A percentile compares a stretch with the other conserved stretches of the same genome.
Evolutionary conservation across 2,888 invertebrate species (phyloP).

Genomic region (Trissoscelio sp.): DNA sequence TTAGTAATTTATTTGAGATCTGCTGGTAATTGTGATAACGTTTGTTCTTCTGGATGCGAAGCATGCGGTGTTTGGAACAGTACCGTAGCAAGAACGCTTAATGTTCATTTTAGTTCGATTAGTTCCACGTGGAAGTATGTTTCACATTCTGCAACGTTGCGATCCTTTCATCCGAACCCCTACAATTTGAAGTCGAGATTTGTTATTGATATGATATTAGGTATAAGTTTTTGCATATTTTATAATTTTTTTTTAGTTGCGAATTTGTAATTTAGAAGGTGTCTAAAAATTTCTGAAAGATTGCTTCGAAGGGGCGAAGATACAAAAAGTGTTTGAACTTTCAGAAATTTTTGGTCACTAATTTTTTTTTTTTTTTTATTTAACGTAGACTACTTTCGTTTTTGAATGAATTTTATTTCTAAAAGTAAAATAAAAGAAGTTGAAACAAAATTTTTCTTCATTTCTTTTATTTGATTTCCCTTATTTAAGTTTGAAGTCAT

Average conservation of each 20-base stretch:
- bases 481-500: too few species aligned
- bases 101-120: conserved; percentile 17
- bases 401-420: conserved; percentile 33
- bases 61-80: conserved; percentile 21
- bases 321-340: conserved; percentile 12
- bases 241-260: conserved; percentile 27
- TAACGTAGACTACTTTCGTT: conserved; percentile 28
- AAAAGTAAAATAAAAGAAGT: conserved; percentile 26
- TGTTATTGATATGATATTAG: conserved; percentile 25
- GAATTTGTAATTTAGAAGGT: not conserved
- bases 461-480: not conserved
- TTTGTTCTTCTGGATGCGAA: not conserved
- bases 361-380: not conserved
- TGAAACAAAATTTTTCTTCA: conserved; percentile 10
- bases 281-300: conserved; percentile 7
- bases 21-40: conserved; percentile 2
- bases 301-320: too few species aligned
- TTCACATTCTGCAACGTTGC: too few species aligned
- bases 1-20: conserved; percentile 8
- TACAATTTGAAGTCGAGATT: conserved; percentile 8
- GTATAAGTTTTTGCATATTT: conserved; percentile 37
- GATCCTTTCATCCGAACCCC: conserved; percentile 8
- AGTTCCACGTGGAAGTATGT: conserved; percentile 4
- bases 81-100: conserved; percentile 30
- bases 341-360: not conserved